Percentiles rank a stretch among this genome's conserved stretches.
These are phyloP conservation scores for Sebastes reedi DNA, from an alignment of 2,797 vertebrate genomes.

Conservation along the genomic window DNA sequence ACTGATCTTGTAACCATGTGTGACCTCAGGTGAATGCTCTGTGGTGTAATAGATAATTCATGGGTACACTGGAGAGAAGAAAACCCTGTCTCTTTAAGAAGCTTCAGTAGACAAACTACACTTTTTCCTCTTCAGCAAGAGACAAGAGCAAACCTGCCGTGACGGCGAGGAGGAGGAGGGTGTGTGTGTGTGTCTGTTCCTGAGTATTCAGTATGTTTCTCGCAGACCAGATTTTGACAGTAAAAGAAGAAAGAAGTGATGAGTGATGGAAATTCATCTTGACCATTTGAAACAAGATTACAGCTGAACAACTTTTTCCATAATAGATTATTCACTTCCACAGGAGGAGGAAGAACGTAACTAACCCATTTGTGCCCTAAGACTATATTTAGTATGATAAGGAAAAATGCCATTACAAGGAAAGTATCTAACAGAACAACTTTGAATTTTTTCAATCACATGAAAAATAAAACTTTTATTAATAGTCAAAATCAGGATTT, in stretches of 20 bases:
- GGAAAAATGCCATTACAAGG: no score
- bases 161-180: background rate
- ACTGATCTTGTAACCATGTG: slow-evolving; percentile 16
- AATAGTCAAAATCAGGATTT: background rate
- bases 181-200: background rate
- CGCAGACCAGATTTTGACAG: background rate
- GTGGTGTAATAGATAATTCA: slow-evolving; percentile 37
- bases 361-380: background rate
- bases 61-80: background rate
- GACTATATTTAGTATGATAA: no score
- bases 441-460: no score
- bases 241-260: slow-evolving; percentile 7
- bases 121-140: background rate
- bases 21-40: slow-evolving; percentile 19
- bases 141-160: slow-evolving; percentile 7
- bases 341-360: background rate
- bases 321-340: background rate
- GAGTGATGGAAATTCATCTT: slow-evolving; percentile 14
- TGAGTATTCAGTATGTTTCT: no score
- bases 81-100: background rate
- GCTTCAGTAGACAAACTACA: slow-evolving; percentile 20
- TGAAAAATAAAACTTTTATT: no score
- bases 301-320: background rate
- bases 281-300: slow-evolving; percentile 12
- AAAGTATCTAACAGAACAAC: no score